Percentiles rank a stretch among this genome's conserved stretches.
phyloP scores from a whole-genome alignment of 2,888 invertebrate genomes.

The Deilephila porcellus region DNA sequence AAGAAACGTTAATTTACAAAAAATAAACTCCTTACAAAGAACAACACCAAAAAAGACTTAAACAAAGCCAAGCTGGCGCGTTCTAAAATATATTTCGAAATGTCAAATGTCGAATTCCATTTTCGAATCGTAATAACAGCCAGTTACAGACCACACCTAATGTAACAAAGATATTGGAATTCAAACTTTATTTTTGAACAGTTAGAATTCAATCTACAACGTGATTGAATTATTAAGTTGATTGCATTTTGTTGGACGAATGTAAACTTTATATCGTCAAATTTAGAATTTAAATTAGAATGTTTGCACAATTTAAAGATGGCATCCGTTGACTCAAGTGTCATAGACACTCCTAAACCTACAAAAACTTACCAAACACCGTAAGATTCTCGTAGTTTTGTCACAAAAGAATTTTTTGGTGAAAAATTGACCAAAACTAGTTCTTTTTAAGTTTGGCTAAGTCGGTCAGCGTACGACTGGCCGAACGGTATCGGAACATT shows the following conservation, averaged over 20 bases:
- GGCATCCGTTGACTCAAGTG: conserved; percentile 26
- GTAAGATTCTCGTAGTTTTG: background rate
- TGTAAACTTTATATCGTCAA: background rate
- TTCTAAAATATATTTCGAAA: conserved; percentile 50
- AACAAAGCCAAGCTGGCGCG: conserved; percentile 35
- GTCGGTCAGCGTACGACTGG: conserved; percentile 20
- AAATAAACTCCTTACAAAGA: conserved; percentile 30
- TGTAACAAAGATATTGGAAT: conserved; percentile 21
- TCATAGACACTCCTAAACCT: conserved; percentile 19
- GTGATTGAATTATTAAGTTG: too few species aligned
- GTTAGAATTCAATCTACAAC: conserved; percentile 34
- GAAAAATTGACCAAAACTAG: conserved; percentile 16
- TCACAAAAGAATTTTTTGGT: conserved; percentile 3
- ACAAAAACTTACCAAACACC: conserved; percentile 21
- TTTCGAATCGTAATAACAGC: conserved; percentile 55
- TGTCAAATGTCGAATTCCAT: conserved; percentile 62
- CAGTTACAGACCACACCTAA: conserved; percentile 44
- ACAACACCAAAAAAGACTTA: conserved; percentile 34
- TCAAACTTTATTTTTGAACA: background rate
- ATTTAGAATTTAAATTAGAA: background rate
- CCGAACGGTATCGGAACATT: conserved; percentile 22
- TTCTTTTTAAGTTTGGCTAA: conserved; percentile 15
- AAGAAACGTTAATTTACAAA: background rate
- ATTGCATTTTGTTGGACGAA: background rate
- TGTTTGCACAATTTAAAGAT: background rate